Conservation (phyloP, 2,113 vertebrate species). For the Nymphicus hollandicus region DNA sequence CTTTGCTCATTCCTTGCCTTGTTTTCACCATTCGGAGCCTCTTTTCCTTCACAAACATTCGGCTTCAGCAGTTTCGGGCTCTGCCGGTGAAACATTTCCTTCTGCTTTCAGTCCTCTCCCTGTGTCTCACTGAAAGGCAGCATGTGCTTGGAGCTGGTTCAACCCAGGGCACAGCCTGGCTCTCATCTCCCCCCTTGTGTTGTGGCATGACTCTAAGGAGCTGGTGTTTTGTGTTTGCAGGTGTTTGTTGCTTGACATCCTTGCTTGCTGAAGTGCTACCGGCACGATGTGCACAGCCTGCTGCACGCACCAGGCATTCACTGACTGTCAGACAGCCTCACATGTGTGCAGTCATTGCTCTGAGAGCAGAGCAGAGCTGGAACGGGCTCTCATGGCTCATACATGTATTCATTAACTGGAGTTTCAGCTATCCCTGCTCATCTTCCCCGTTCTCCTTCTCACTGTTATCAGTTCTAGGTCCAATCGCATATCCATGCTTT, state of each 20-base stretch:
- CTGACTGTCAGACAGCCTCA: neutral
- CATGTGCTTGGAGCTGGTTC: slow-evolving; percentile 23
- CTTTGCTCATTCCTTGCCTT: neutral
- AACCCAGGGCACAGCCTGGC: neutral
- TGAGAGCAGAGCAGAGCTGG: neutral
- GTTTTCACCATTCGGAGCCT: fast-evolving
- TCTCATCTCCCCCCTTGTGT: neutral
- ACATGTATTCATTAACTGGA: neutral
- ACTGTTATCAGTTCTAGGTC: neutral
- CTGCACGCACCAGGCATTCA: neutral
- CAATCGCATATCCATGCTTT: neutral
- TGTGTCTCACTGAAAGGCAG: neutral
- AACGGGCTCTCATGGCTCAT: neutral
- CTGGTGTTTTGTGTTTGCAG: neutral
- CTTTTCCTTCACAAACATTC: neutral
- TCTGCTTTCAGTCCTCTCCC: neutral
- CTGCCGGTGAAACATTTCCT: neutral
- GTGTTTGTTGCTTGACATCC: neutral
- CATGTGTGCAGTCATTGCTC: neutral
- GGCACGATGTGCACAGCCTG: neutral
- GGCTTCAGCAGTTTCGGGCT: neutral
- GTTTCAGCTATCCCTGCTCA: neutral
- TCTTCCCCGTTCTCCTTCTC: neutral
- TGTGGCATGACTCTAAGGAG: neutral
- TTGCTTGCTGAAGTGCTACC: neutral